Evolutionary conservation across 2,888 invertebrate species (phyloP), one percentile per base, ranked within the genome.

Genomic region (Synergus japonicus): DNA sequence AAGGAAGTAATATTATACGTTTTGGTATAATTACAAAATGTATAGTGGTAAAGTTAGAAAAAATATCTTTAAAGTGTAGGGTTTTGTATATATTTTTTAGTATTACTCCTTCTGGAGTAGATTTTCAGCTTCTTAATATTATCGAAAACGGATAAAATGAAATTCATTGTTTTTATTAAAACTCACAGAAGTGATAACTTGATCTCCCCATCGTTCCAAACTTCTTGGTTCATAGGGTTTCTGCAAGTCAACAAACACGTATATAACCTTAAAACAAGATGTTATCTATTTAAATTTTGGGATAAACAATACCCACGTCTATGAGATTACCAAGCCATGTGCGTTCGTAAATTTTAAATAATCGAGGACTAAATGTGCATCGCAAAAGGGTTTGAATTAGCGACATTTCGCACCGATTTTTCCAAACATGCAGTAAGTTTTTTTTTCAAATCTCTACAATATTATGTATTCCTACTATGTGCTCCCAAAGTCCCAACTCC

Each of bases 141-240:
- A 60, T n/a, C n/a, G 7, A n/a, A 54, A 4, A 60, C 2, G 2
- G 12, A 60, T 10, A 22, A 9, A 60, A 22, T 22, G 2, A 22
- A 69, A 1, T 69, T 46, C 29, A 2, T 2, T n/a, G 78, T 67
- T 73, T 49, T 69, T 66, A 69, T 67, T 60, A 29, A 76, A 82
- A 92, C 94, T 94, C 92, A 96, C 96, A 60, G 94, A 93, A 84
- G 94, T 93, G 54, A 97, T 94, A 37, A 96, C 93, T 90, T 95
- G 95, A 87, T 97, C 96, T 49, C 96, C 95, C 94, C 95, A 95
- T 92, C 94, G 95, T 91, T 97, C 97, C 80, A 95, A 90, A 63
- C 93, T 93, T 78, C 93, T 93, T n/a, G 96, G 94, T 88, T 95
- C 94, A 88, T 97, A 97, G 82, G 95, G 89, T 85, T 93, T 94